Base-by-base conservation (phyloP, 2,888 invertebrate genomes). In the Lymantria dispar region DNA sequence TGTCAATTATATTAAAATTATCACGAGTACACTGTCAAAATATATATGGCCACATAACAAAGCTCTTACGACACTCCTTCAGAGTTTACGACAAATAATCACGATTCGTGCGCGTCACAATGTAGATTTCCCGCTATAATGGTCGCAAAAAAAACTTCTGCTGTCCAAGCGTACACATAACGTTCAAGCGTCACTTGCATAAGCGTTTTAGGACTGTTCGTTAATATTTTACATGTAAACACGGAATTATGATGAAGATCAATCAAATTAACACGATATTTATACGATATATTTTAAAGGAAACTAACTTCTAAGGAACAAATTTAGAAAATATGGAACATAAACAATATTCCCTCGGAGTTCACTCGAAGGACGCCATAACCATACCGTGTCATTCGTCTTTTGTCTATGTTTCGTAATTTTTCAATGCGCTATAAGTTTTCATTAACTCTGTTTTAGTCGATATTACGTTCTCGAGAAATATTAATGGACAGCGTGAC, bases 121-220 rank as follows among this genome's bases (percentile, higher is more conserved):
- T 74, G 80, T 72, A 78, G 84, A 79, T 89, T 90, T 90, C 90
- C 90, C 90, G 90, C 90, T 90, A 79, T 89, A 86, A 75, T 80
- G 78, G 68, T 70, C 57, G 53, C 61, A 73, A 80, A 81, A 83
- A 74, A 80, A 73, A 63, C 69, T 68, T 72, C 66, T 39, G 52
- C 52, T 61, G 62, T 70, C 66, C 57, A 67, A 63, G 62, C 62
- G 65, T 70, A 72, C 60, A 65, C 62, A 57, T 61, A 58, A 62
- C 72, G 69, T 72, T 69, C 54, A 64, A 43, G 49, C 37, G 54
- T 50, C 50, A 62, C 60, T 59, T 53, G 52, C 47, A 45, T 41
- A 45, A 47, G 37, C 43, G 42, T 56, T 36, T 45, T 47, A 36
- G 41, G 40, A 55, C 33, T 45, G 45, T 42, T 40, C 38, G 46